Evolutionary conservation across 2,888 invertebrate genomes (phyloP).

Genomic region (Drosophila gaucha): DNA sequence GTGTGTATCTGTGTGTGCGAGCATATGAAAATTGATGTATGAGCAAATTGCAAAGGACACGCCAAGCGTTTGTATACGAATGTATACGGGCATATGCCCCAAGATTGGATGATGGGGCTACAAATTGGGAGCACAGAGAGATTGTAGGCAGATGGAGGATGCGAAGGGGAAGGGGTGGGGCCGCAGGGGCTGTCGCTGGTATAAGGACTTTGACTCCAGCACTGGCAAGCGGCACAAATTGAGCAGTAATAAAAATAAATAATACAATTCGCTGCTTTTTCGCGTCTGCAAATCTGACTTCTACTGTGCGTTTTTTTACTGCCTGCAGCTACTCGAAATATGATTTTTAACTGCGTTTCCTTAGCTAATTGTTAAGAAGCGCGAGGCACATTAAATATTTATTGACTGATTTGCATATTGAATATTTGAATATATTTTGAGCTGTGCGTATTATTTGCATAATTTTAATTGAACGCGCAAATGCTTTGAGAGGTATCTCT

Average conservation of each 20-base stretch:
- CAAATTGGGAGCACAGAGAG: constrained; percentile 35
- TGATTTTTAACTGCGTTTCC: constrained; percentile 34
- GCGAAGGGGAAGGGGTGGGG: too few relatives aligned
- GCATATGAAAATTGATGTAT: constrained; percentile 75
- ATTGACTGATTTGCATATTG: constrained; percentile 54
- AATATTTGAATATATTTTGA: constrained; percentile 31
- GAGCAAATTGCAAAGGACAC: constrained; percentile 73
- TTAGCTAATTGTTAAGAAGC: constrained; percentile 53
- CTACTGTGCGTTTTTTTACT: not conserved
- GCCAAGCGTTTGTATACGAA: constrained; percentile 56
- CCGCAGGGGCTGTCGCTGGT: constrained; percentile 1
- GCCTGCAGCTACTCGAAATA: constrained; percentile 19
- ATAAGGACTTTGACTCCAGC: constrained; percentile 67
- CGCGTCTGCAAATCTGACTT: constrained; percentile 14
- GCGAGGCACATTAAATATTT: constrained; percentile 27
- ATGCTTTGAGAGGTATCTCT: not conserved
- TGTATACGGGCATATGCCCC: constrained; percentile 15
- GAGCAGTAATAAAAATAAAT: constrained; percentile 60
- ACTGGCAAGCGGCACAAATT: constrained; percentile 57
- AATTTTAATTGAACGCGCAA: constrained; percentile 29
- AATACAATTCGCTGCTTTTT: constrained; percentile 53
- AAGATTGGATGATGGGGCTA: constrained; percentile 46
- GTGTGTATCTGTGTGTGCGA: constrained; percentile 13
- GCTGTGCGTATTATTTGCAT: constrained; percentile 28
- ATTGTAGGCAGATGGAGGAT: not conserved